phyloP scores from a whole-genome alignment of 2,888 invertebrate genomes.

The Rosalia funebris region DNA sequence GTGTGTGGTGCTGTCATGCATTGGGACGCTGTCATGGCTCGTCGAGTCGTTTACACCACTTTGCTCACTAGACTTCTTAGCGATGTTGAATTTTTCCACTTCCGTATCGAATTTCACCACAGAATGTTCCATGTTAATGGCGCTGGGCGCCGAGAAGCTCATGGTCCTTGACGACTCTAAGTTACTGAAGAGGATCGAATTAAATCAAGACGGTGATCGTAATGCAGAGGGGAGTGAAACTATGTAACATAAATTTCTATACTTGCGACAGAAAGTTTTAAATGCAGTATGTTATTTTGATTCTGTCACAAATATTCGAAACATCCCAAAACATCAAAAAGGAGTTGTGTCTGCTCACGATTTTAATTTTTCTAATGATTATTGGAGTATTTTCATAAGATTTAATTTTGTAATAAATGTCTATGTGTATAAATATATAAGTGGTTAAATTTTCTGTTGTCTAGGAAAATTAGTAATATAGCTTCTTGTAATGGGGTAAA shows the following conservation, averaged over 20 bases:
- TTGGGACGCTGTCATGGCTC: conserved; percentile 64
- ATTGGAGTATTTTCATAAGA: background rate
- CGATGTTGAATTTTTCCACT: conserved; percentile 61
- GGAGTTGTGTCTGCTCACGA: no score
- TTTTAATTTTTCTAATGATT: background rate
- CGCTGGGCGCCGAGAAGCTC: conserved; percentile 88
- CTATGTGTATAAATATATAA: no score
- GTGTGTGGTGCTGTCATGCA: conserved; percentile 66
- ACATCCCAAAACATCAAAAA: background rate
- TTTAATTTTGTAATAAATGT: no score
- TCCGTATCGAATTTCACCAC: conserved; percentile 77
- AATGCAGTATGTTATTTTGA: background rate
- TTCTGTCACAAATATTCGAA: background rate
- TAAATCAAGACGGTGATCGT: background rate
- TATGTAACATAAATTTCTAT: background rate
- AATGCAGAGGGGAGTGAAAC: background rate
- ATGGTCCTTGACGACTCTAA: conserved; percentile 78
- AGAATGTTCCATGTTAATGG: conserved; percentile 79
- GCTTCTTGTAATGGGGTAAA: no score
- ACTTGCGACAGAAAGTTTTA: background rate
- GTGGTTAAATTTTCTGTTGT: no score
- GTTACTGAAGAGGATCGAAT: conserved; percentile 63
- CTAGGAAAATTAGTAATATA: no score
- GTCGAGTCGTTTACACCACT: conserved; percentile 52
- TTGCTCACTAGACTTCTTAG: conserved; percentile 58